Evolutionary conservation across 2,113 vertebrate species (phyloP).

Genomic region (Dipodomys ordii): DNA sequence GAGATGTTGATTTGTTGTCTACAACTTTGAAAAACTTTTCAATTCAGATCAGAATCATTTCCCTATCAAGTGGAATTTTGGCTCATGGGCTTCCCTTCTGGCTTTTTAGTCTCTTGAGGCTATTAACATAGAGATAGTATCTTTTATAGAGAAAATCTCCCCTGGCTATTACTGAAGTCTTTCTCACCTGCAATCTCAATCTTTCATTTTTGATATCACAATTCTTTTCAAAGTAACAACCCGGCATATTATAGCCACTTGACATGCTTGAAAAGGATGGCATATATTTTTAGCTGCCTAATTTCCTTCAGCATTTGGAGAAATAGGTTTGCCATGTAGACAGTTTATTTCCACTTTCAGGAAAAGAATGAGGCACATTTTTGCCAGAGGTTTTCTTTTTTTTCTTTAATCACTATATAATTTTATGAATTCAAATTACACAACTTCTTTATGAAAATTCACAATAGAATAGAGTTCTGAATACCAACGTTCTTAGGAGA

Average conservation of each 20-base stretch:
- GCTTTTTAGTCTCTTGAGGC: slow-evolving; percentile 44
- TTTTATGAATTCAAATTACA: slow-evolving; percentile 49
- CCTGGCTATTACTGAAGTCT: slow-evolving; percentile 43
- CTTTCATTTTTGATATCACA: slow-evolving; percentile 72
- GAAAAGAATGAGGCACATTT: slow-evolving; percentile 23
- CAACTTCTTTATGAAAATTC: slow-evolving; percentile 48
- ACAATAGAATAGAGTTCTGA: neutral
- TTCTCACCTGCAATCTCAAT: slow-evolving; percentile 56
- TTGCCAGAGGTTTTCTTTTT: neutral
- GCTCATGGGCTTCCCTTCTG: neutral
- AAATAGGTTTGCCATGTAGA: slow-evolving; percentile 64
- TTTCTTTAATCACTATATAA: neutral
- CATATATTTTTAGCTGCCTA: slow-evolving; percentile 77
- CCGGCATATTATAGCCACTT: slow-evolving; percentile 78
- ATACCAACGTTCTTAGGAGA: neutral
- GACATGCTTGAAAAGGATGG: slow-evolving; percentile 72
- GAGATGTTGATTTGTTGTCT: slow-evolving; percentile 51
- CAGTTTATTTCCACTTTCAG: slow-evolving; percentile 57
- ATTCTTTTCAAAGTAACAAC: slow-evolving; percentile 76
- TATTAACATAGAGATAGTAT: slow-evolving; percentile 55
- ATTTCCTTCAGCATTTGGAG: slow-evolving; percentile 71
- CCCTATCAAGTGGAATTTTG: slow-evolving; percentile 26
- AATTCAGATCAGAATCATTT: slow-evolving; percentile 59
- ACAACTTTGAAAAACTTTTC: slow-evolving; percentile 47
- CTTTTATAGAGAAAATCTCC: slow-evolving; percentile 62